Evolutionary conservation across 2,797 vertebrate genomes (phyloP).

Genomic region (Phoebastria nigripes): DNA sequence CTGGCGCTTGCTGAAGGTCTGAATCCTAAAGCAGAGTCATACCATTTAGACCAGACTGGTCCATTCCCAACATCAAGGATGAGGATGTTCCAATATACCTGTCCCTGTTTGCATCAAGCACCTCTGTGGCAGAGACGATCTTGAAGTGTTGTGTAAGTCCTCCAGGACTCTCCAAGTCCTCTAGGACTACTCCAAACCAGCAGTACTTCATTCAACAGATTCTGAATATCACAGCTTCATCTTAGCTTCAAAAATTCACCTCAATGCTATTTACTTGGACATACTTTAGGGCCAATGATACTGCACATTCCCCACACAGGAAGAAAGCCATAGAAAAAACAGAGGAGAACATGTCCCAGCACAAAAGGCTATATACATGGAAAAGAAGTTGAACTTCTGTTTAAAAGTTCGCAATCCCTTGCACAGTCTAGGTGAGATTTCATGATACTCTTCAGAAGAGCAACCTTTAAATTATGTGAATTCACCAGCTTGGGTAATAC

Average conservation of each 20-base stretch:
- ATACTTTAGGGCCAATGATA: background rate
- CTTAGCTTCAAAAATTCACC: background rate
- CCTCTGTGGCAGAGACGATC: background rate
- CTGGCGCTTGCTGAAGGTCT: background rate
- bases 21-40: background rate
- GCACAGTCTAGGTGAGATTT: background rate
- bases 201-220: background rate
- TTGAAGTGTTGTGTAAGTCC: background rate
- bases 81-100: background rate
- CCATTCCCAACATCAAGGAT: background rate
- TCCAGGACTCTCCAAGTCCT: background rate
- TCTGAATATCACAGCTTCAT: background rate
- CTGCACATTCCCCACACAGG: background rate
- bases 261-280: background rate
- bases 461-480: background rate
- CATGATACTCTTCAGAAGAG: background rate
- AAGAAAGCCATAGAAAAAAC: background rate
- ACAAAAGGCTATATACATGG: background rate
- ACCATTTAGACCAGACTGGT: background rate
- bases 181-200: background rate
- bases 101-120: background rate
- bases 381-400: background rate
- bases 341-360: rapidly evolving
- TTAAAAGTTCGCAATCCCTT: background rate
- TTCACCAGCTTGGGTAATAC: background rate